Evolutionary conservation across 2,888 invertebrate species (phyloP).

Genomic region (Frankliniella intonsa): DNA sequence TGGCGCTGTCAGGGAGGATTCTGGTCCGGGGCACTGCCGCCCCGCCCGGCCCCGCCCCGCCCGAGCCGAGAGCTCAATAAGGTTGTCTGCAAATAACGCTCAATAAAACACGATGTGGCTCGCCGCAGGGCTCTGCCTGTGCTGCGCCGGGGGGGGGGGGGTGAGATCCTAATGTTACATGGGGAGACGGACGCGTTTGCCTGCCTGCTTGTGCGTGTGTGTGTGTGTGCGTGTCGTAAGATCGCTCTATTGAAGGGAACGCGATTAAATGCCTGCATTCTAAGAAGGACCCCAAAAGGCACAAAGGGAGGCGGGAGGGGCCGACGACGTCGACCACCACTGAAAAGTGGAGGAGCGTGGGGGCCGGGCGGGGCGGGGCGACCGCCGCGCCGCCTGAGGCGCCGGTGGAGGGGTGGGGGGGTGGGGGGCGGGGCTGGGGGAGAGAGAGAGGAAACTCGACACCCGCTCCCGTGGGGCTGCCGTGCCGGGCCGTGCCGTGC

Average conservation of each 20-base stretch:
- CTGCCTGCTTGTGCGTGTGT: not conserved
- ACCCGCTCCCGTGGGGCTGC: not conserved
- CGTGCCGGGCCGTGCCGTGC: not conserved
- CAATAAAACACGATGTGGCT: slow-evolving; percentile 8
- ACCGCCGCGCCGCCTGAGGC: not conserved
- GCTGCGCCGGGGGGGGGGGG: not conserved
- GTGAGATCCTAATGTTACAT: not conserved
- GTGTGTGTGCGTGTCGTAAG: not conserved
- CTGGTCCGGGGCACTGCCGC: too few relatives aligned
- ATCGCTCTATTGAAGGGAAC: slow-evolving; percentile 7
- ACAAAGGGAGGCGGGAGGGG: not conserved
- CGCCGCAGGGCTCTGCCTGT: not conserved
- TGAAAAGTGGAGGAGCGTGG: not conserved
- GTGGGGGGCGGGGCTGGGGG: not conserved
- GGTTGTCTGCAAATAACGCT: slow-evolving; percentile 3
- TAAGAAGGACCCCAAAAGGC: not conserved
- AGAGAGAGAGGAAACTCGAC: not conserved
- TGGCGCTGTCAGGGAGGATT: too few relatives aligned
- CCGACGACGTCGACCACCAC: not conserved
- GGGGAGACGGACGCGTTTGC: not conserved
- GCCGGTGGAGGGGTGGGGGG: not conserved
- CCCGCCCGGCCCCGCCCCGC: too few relatives aligned
- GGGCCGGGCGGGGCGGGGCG: not conserved
- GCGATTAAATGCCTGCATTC: slow-evolving; percentile 12
- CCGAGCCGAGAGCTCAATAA: not conserved